Evolutionary conservation across 1,140 invertebrate species (phyloP), one percentile per base, ranked within the genome.

Genomic region (Megalonaias nervosa): DNA sequence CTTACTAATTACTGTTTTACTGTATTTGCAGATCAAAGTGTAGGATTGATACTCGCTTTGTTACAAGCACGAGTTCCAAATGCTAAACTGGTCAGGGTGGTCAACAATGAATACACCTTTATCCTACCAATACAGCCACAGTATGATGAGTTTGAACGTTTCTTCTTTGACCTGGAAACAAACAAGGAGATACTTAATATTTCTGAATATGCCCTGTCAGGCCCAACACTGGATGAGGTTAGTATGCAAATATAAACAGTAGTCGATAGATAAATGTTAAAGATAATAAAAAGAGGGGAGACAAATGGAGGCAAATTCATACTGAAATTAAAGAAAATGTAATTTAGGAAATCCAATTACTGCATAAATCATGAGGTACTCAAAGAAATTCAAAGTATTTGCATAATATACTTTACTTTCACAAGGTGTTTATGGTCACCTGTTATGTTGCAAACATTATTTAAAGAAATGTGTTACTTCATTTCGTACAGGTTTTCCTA

Each of bases 51-150:
- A 1, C 61, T 83, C 59, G 31, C 73, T 9, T 80, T 85, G 67
- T 80, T 89, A 23, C 80, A 77, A 62, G 59, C 73, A 55, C 67
- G 79, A 12, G 69, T 88, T 19, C 85, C 85, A 5, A 76, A 61
- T n/a, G 82, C 87, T 67, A 67, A 67, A 55, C 59, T 90, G 1
- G 55, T 70, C 16, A 81, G 85, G 73, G 74, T 83, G 15, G 72
- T 85, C 65, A 84, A 85, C 13, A 71, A 74, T n/a, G 93, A 94
- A 75, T 71, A 92, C 0, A 87, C 89, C 14, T 92, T 91, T 76
- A 79, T 91, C 5, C 61, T 87, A 59, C 80, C 38, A 48, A 48
- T 11, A 48, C 38, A 48, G 38, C 38, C 38, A 48, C 38, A 11
- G 6, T 48, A 48, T 48, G 4, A 48, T 48, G 4, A 48, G 38